Conservation (phyloP, 2,888 invertebrate genomes). For the Agapetus fuscipes region DNA sequence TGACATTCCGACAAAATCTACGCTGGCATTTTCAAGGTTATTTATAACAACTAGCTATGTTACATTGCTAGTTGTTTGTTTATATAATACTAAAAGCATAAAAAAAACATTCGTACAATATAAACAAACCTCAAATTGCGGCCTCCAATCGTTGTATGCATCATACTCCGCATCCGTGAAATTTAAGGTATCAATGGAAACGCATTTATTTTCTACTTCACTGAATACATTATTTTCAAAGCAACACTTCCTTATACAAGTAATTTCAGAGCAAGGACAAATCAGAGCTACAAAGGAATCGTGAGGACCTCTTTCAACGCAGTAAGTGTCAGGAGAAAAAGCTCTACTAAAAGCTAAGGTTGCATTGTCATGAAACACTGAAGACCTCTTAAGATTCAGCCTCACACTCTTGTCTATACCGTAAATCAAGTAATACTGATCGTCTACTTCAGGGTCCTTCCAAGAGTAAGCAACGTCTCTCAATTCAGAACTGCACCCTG, state of each 20-base stretch:
- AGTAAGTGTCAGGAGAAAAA: constrained; percentile 16
- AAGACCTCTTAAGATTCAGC: constrained; percentile 13
- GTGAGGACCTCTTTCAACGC: constrained; percentile 13
- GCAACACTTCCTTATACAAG: constrained; percentile 20
- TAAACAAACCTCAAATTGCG: constrained; percentile 16
- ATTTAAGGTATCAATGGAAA: constrained; percentile 7
- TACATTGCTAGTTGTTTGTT: too few species aligned
- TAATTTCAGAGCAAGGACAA: constrained; percentile 16
- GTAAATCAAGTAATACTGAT: constrained; percentile 17
- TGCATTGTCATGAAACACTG: constrained; percentile 13
- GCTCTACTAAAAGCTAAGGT: constrained; percentile 12
- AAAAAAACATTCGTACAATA: too few species aligned
- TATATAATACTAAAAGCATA: too few species aligned
- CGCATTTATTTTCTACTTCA: constrained; percentile 11
- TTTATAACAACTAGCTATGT: too few species aligned
- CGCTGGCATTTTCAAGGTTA: too few species aligned
- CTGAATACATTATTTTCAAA: constrained; percentile 14
- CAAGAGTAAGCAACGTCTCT: constrained; percentile 12
- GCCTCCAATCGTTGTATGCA: constrained; percentile 17
- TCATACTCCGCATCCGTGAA: constrained; percentile 8
- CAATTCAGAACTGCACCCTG: constrained; percentile 11
- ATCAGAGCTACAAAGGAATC: constrained; percentile 12
- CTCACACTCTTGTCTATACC: constrained; percentile 10
- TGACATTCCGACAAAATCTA: too few species aligned
- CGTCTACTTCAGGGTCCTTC: constrained; percentile 9